Conservation (phyloP, 2,797 vertebrate genomes). For the Sylvilagus floridanus region DNA sequence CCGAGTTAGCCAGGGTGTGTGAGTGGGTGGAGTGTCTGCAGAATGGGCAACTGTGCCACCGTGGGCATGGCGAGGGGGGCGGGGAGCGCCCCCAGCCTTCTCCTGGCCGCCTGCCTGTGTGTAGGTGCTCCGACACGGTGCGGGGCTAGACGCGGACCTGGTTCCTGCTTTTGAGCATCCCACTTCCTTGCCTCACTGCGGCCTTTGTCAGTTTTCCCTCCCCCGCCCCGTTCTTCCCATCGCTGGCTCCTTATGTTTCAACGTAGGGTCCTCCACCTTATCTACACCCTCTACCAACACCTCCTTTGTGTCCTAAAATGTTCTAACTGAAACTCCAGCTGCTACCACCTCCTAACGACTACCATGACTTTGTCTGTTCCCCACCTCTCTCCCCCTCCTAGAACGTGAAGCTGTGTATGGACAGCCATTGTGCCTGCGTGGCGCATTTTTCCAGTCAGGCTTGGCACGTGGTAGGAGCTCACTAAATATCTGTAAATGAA, state of each 20-base stretch:
- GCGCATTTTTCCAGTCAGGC: background rate
- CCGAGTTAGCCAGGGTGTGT: background rate
- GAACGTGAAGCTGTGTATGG: conserved; percentile 27
- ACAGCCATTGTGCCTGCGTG: background rate
- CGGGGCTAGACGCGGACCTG: background rate
- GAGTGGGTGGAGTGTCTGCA: background rate
- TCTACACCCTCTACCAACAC: background rate
- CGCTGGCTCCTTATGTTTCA: conserved; percentile 44
- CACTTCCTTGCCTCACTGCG: background rate
- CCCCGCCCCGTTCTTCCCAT: background rate
- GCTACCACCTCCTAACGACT: background rate
- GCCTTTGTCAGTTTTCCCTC: background rate
- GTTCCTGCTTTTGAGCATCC: background rate
- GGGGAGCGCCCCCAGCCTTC: background rate
- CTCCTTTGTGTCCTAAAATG: background rate
- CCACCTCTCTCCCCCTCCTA: background rate
- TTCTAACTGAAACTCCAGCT: background rate
- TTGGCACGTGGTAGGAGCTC: background rate
- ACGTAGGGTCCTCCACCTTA: background rate
- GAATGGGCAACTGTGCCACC: background rate
- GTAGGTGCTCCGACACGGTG: background rate
- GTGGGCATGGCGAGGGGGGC: background rate
- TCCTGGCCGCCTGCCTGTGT: fast-evolving
- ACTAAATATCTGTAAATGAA: conserved; percentile 52
- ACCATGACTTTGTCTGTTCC: background rate